Conservation (phyloP, 2,888 invertebrate genomes). For the Drosophila paracracens region DNA sequence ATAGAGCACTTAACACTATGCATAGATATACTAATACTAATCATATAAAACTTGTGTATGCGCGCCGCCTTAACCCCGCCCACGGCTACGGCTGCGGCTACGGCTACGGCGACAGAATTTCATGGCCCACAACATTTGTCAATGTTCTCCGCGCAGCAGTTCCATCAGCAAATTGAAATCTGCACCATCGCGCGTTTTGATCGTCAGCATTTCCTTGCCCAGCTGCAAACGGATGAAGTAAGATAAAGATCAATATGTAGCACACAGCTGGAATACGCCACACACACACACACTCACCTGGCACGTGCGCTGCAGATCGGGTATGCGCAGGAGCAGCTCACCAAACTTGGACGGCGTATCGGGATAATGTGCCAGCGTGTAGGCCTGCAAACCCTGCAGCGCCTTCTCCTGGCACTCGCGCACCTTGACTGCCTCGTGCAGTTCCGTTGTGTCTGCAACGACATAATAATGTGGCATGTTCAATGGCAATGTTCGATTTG, state of each 20-base stretch:
- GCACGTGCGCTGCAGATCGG: slow-evolving; percentile 97
- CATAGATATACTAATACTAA: slow-evolving; percentile 76
- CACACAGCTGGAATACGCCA: accelerated
- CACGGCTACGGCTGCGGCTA: slow-evolving; percentile 18
- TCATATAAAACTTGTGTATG: slow-evolving; percentile 63
- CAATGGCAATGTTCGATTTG: too few species aligned
- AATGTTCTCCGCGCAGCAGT: slow-evolving; percentile 96
- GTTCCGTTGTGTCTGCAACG: slow-evolving; percentile 92
- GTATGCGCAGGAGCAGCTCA: slow-evolving; percentile 95
- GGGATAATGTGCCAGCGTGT: slow-evolving; percentile 95
- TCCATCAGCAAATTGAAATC: slow-evolving; percentile 98
- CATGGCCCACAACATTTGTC: slow-evolving; percentile 78
- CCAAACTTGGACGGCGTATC: slow-evolving; percentile 98
- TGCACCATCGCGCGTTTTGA: slow-evolving; percentile 95
- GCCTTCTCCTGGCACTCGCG: slow-evolving; percentile 97
- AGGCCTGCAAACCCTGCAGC: slow-evolving; percentile 95
- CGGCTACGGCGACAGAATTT: slow-evolving; percentile 30
- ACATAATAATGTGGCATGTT: accelerated
- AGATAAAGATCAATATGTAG: background rate
- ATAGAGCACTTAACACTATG: slow-evolving; percentile 64
- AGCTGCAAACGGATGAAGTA: slow-evolving; percentile 87
- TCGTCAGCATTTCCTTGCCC: slow-evolving; percentile 96
- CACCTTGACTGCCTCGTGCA: slow-evolving; percentile 97
- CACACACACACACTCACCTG: slow-evolving; percentile 87
- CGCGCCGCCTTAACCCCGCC: slow-evolving; percentile 28